Conservation (phyloP, 2,113 vertebrate species). For the Gulo gulo region DNA sequence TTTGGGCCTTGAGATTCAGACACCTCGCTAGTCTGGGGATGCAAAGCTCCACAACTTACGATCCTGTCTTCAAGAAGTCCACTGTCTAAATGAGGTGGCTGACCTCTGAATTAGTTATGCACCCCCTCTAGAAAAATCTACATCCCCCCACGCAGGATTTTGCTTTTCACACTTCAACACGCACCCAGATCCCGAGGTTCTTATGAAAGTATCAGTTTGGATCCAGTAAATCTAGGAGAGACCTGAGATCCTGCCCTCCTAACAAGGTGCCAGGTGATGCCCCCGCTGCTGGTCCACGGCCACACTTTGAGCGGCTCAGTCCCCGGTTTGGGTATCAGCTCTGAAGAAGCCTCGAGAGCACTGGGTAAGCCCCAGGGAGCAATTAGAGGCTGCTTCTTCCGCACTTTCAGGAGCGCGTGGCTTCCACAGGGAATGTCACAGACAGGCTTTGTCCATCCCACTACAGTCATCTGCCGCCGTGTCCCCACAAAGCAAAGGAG, state of each 20-base stretch:
- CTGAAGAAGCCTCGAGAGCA: neutral
- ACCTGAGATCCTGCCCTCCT: neutral
- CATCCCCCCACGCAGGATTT: neutral
- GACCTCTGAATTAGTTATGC: neutral
- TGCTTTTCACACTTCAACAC: neutral
- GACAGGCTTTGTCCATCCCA: neutral
- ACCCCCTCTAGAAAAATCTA: neutral
- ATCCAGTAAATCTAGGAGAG: neutral
- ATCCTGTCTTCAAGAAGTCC: neutral
- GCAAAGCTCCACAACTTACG: neutral
- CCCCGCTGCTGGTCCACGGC: neutral
- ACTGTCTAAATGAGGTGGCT: neutral
- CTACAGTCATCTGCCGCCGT: neutral
- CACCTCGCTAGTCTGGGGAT: neutral
- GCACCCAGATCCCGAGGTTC: neutral
- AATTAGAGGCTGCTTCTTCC: neutral
- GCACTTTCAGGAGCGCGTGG: accelerated
- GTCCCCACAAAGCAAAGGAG: neutral
- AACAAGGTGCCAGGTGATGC: neutral
- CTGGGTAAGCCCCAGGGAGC: neutral
- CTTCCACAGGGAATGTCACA: neutral
- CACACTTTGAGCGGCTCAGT: neutral
- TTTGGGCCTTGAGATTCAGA: neutral
- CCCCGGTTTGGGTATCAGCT: neutral
- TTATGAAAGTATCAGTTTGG: neutral